phyloP scores from a whole-genome alignment of 2,113 vertebrate genomes.

The Cochlearius cochlearius region DNA sequence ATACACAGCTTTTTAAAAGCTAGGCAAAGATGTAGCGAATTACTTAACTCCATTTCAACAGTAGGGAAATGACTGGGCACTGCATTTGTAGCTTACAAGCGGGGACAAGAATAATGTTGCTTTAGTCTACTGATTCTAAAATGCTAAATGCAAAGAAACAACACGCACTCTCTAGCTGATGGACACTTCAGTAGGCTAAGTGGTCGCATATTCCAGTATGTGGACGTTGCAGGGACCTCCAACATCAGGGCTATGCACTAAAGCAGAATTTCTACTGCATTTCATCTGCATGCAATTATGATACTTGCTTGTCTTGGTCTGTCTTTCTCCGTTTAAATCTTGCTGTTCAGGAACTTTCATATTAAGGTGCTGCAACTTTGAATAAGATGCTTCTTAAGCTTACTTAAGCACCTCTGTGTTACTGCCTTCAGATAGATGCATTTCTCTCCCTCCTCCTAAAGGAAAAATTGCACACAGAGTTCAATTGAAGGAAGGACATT shows the following conservation, averaged over 20 bases:
- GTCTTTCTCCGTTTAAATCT: background rate
- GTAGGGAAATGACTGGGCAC: background rate
- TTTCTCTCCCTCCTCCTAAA: background rate
- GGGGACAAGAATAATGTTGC: background rate
- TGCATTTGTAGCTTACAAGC: background rate
- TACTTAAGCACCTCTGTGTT: conserved; percentile 20
- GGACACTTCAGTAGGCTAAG: background rate
- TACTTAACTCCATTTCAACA: background rate
- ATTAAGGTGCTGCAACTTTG: background rate
- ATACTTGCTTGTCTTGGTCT: background rate
- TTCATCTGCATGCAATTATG: background rate
- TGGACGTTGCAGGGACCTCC: background rate
- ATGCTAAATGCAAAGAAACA: background rate
- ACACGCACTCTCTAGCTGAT: background rate
- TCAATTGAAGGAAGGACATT: conserved; percentile 41
- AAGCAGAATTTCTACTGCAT: background rate
- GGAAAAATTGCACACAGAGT: conserved; percentile 8
- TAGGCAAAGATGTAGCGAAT: background rate
- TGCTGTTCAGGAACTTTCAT: background rate
- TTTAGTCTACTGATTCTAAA: background rate
- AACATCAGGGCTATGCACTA: background rate
- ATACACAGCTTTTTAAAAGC: background rate
- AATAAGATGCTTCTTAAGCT: conserved; percentile 24
- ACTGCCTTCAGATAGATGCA: conserved; percentile 6
- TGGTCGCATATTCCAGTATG: background rate